These are phyloP conservation scores for Schizotus pectinicornis DNA, from an alignment of 2,888 invertebrate genomes.

Conservation along the genomic window DNA sequence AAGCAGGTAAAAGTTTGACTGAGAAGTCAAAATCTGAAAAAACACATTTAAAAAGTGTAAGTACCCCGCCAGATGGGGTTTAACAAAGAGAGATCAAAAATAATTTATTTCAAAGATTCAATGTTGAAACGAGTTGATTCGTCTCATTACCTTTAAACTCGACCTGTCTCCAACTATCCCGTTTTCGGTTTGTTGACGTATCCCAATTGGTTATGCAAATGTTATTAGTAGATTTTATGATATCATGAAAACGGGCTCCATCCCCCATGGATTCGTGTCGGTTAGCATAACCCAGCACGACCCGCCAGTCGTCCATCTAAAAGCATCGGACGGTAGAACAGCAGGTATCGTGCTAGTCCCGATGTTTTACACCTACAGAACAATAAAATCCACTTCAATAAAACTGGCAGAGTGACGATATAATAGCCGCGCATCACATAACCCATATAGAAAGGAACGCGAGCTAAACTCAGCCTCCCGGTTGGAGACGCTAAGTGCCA, in stretches of 20 bases:
- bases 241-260: not conserved
- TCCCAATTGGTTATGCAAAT: too few relatives aligned
- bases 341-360: slow-evolving; percentile 45
- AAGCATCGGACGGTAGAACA: slow-evolving; percentile 38
- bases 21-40: too few relatives aligned
- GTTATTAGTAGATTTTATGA: too few relatives aligned
- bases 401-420: slow-evolving; percentile 43
- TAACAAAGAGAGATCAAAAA: too few relatives aligned
- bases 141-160: too few relatives aligned
- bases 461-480: not conserved
- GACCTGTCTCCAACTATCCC: too few relatives aligned
- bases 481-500: slow-evolving; percentile 9
- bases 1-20: too few relatives aligned
- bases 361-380: slow-evolving; percentile 54
- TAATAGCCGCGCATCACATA: slow-evolving; percentile 27
- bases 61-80: too few relatives aligned
- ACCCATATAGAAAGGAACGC: slow-evolving; percentile 16
- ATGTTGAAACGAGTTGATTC: too few relatives aligned
- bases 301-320: slow-evolving; percentile 22
- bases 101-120: too few relatives aligned
- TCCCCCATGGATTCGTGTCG: slow-evolving; percentile 13
- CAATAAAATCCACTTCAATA: slow-evolving; percentile 53
- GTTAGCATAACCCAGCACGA: slow-evolving; percentile 32
- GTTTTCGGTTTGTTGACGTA: too few relatives aligned
- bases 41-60: too few relatives aligned